phyloP scores from a whole-genome alignment of 2,113 vertebrate genomes.

The Xenopus laevis region DNA sequence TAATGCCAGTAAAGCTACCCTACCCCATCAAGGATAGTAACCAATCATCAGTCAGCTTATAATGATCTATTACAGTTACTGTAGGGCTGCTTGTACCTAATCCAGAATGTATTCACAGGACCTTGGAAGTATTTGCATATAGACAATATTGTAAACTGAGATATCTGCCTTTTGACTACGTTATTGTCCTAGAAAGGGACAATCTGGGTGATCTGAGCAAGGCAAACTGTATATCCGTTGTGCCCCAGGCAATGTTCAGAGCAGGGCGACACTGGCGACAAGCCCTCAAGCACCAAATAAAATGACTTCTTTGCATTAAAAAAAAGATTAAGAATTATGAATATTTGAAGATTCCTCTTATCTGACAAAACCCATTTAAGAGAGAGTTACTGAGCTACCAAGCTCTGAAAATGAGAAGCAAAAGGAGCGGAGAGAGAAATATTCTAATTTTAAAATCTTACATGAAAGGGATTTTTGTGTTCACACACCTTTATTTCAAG shows the following conservation, averaged over 20 bases:
- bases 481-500: constrained; percentile 24
- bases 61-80: too few relatives aligned
- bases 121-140: not conserved
- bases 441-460: constrained; percentile 16
- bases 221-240: constrained; percentile 17
- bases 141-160: not conserved
- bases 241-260: constrained; percentile 31
- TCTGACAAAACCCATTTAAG: constrained; percentile 37
- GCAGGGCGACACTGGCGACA: constrained; percentile 22
- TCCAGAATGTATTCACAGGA: too few relatives aligned
- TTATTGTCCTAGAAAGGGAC: constrained; percentile 20
- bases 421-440: constrained; percentile 21
- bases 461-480: constrained; percentile 16
- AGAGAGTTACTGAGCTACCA: constrained; percentile 13
- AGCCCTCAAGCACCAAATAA: constrained; percentile 32
- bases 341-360: constrained; percentile 43
- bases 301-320: constrained; percentile 41
- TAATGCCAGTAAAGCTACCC: too few relatives aligned
- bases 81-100: too few relatives aligned
- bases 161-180: not conserved
- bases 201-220: constrained; percentile 17
- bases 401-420: constrained; percentile 12
- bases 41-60: too few relatives aligned
- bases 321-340: constrained; percentile 41
- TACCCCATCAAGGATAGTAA: too few relatives aligned